Percentiles rank a stretch among this genome's conserved stretches.
Conservation (phyloP, 2,113 vertebrate genomes). For the Caloenas nicobarica region DNA sequence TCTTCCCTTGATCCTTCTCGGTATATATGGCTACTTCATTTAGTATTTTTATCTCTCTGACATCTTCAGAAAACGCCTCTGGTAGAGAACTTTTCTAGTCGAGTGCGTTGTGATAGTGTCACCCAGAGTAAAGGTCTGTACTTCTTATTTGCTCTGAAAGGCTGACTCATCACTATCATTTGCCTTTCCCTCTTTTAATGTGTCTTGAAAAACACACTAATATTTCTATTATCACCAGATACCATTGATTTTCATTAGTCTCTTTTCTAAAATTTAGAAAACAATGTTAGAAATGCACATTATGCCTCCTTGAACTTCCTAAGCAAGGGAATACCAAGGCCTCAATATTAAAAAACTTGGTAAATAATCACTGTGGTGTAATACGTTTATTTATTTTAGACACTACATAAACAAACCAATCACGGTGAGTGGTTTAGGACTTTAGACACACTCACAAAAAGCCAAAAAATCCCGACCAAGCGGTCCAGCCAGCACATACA, state of each 20-base stretch:
- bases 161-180: slow-evolving; percentile 4
- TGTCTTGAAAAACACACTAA: background rate
- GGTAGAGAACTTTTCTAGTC: background rate
- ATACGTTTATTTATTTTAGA: background rate
- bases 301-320: background rate
- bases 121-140: slow-evolving; percentile 19
- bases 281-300: background rate
- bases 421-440: background rate
- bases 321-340: background rate
- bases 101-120: background rate
- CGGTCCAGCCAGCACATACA: background rate
- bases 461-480: background rate
- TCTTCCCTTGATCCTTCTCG: slow-evolving; percentile 2
- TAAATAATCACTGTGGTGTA: background rate
- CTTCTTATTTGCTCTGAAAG: slow-evolving; percentile 1
- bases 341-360: background rate
- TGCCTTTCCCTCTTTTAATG: slow-evolving; percentile 7
- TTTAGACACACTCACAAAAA: background rate
- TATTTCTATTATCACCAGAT: background rate
- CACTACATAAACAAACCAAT: background rate
- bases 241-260: background rate
- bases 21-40: background rate
- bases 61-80: background rate
- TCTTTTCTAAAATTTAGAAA: background rate
- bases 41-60: background rate